A percentile compares a stretch with the other conserved stretches of the same genome.
phyloP scores from a whole-genome alignment of 1,140 invertebrate genomes.

The Drosophila lowei region DNA sequence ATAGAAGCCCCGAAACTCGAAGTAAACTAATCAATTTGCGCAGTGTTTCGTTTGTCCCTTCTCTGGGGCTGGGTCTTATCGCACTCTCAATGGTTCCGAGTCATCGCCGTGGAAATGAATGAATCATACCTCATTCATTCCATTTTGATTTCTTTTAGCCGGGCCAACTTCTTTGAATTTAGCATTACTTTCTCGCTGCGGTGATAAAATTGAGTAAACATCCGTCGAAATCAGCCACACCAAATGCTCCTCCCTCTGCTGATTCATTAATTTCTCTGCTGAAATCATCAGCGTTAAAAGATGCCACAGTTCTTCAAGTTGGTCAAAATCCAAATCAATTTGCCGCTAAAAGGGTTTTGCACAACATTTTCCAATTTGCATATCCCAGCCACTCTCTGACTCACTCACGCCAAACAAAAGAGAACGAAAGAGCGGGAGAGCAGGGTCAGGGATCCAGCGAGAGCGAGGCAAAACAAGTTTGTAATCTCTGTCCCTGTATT shows the following conservation, averaged over 20 bases:
- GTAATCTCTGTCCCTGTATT: slow-evolving; percentile 23
- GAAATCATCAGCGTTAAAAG: slow-evolving; percentile 14
- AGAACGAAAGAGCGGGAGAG: slow-evolving; percentile 1
- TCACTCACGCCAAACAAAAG: slow-evolving; percentile 14
- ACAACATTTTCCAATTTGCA: slow-evolving; percentile 54
- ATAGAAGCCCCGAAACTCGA: slow-evolving; percentile 9
- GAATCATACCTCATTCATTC: slow-evolving; percentile 46
- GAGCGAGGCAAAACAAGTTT: slow-evolving; percentile 51
- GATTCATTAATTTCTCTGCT: slow-evolving; percentile 30
- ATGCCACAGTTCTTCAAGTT: slow-evolving; percentile 23
- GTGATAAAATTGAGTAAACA: slow-evolving; percentile 68
- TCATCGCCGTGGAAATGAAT: slow-evolving; percentile 51
- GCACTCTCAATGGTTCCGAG: slow-evolving; percentile 20
- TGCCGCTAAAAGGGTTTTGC: slow-evolving; percentile 12
- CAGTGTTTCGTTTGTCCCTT: slow-evolving; percentile 12
- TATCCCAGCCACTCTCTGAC: slow-evolving; percentile 20
- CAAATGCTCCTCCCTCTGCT: neutral
- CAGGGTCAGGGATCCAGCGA: slow-evolving; percentile 1
- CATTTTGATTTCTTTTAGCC: slow-evolving; percentile 34
- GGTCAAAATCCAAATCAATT: slow-evolving; percentile 25
- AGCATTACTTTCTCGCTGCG: slow-evolving; percentile 36
- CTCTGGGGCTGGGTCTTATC: slow-evolving; percentile 17
- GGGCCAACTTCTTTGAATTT: slow-evolving; percentile 63
- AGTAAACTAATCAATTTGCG: slow-evolving; percentile 29
- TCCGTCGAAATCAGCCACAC: slow-evolving; percentile 31